These are phyloP conservation scores for Aeoliscus strigatus DNA, from an alignment of 2,797 vertebrate species.

Conservation along the genomic window DNA sequence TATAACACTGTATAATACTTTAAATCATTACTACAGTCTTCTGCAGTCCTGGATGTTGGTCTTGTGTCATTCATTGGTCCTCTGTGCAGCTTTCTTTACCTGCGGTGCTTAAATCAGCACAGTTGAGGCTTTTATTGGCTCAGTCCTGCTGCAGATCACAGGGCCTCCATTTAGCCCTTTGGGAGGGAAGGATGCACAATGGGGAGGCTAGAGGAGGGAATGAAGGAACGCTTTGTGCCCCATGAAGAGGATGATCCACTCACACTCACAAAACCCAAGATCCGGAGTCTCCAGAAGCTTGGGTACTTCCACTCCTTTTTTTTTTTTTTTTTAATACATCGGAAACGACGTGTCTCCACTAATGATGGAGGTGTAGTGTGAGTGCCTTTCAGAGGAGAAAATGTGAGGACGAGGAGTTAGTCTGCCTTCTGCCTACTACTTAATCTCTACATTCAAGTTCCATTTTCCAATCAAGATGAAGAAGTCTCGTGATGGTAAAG, in stretches of 20 bases:
- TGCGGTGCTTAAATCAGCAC: constrained; percentile 45
- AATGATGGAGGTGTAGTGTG: constrained; percentile 54
- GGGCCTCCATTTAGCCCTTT: constrained; percentile 67
- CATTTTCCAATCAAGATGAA: too few species aligned
- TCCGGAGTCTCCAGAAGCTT: constrained; percentile 68
- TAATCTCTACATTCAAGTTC: background rate
- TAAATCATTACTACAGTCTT: too few species aligned
- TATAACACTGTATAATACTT: too few species aligned
- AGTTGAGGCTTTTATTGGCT: constrained; percentile 70
- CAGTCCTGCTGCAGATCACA: constrained; percentile 54
- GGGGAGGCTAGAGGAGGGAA: constrained; percentile 64
- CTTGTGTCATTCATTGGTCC: constrained; percentile 4
- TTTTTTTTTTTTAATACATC: constrained; percentile 42
- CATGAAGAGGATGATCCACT: constrained; percentile 56
- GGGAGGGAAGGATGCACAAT: constrained; percentile 61
- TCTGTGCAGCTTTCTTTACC: constrained; percentile 43
- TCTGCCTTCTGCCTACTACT: constrained; percentile 12
- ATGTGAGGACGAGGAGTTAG: constrained; percentile 21
- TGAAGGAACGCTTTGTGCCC: constrained; percentile 75
- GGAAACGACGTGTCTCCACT: constrained; percentile 71
- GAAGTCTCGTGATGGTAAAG: too few species aligned
- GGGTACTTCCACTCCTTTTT: constrained; percentile 56
- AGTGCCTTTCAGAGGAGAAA: constrained; percentile 44
- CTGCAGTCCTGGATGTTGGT: constrained; percentile 6
- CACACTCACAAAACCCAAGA: constrained; percentile 50